A percentile compares a stretch with the other conserved stretches of the same genome.
Evolutionary conservation across 2,113 vertebrate species (phyloP).

Genomic region (Baryphthengus martii): DNA sequence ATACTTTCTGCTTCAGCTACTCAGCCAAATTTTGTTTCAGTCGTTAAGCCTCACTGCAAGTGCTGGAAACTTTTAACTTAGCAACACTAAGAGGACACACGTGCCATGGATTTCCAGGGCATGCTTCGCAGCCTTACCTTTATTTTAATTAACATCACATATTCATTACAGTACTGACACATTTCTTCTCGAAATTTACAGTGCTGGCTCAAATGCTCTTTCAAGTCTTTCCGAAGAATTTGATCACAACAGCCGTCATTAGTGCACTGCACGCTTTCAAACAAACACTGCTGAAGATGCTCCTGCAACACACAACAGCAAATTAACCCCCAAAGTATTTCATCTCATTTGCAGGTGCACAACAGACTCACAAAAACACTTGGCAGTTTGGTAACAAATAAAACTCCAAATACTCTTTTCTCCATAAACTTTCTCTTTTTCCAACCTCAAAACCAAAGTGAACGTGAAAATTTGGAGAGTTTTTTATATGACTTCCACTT

Average conservation of each 20-base stretch:
- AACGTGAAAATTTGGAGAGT: neutral
- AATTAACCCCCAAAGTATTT: neutral
- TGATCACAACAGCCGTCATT: slow-evolving; percentile 76
- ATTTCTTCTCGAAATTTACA: slow-evolving; percentile 78
- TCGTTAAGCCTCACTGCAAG: neutral
- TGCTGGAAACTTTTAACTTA: neutral
- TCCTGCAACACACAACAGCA: slow-evolving; percentile 67
- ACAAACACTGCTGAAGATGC: slow-evolving; percentile 80
- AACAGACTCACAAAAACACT: neutral
- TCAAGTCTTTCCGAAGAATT: slow-evolving; percentile 75
- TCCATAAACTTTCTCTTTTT: neutral
- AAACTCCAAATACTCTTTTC: neutral
- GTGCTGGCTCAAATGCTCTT: slow-evolving; percentile 68
- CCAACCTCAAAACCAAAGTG: neutral
- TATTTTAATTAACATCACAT: slow-evolving; percentile 65
- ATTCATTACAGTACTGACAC: slow-evolving; percentile 77
- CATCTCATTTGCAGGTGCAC: neutral
- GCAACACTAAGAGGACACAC: neutral
- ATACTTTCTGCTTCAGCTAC: neutral
- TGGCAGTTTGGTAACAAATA: neutral
- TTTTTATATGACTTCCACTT: neutral
- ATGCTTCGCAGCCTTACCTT: slow-evolving; percentile 66
- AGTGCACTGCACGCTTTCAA: slow-evolving; percentile 72
- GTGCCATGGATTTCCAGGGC: neutral
- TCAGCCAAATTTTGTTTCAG: neutral